phyloP scores from a whole-genome alignment of 1,140 invertebrate species.

The Nebria ingens region DNA sequence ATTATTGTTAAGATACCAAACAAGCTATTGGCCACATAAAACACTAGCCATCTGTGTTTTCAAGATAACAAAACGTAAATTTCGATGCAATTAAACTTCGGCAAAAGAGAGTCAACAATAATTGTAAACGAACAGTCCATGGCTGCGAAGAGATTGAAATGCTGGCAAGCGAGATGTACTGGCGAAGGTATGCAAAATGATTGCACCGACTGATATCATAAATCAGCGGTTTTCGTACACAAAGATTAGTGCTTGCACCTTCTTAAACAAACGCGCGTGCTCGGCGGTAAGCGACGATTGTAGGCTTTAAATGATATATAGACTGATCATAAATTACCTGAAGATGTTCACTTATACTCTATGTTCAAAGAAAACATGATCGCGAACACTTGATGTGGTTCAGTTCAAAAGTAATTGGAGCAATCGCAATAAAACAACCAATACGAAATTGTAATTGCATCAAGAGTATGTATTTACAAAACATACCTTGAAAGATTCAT shows the following conservation, averaged over 20 bases:
- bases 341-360: background rate
- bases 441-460: no score
- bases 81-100: no score
- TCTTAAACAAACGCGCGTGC: constrained; percentile 1
- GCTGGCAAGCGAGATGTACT: background rate
- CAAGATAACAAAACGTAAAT: no score
- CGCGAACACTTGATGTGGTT: background rate
- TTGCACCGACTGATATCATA: background rate
- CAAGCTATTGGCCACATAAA: no score
- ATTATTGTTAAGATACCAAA: no score
- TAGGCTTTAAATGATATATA: background rate
- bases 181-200: constrained; percentile 2
- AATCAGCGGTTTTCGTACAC: constrained; percentile 1
- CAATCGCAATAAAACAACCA: background rate
- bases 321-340: background rate
- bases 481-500: no score
- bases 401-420: background rate
- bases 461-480: no score
- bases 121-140: no score
- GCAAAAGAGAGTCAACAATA: no score
- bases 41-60: no score
- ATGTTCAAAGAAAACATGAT: background rate
- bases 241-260: background rate
- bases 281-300: background rate
- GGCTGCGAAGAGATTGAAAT: background rate